Conservation (phyloP, 2,888 invertebrate species). For the Dynastes grantii region DNA sequence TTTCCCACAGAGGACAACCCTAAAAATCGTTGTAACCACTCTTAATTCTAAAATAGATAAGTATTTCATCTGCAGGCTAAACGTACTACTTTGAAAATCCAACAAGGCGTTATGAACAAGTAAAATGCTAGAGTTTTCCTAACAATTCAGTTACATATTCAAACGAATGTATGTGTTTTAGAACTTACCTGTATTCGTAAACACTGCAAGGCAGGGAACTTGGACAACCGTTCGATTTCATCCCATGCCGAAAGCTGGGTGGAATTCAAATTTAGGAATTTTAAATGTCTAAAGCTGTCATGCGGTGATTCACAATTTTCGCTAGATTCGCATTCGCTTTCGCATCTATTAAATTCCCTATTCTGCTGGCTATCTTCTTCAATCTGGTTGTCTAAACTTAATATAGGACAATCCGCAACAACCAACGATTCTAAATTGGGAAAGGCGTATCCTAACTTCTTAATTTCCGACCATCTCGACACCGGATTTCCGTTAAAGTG, state of each 20-base stretch:
- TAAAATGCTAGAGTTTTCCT: too few species aligned
- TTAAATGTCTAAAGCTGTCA: constrained; percentile 79
- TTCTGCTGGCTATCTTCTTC: constrained; percentile 55
- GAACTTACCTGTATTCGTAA: constrained; percentile 84
- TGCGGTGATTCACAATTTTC: constrained; percentile 74
- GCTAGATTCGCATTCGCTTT: constrained; percentile 76
- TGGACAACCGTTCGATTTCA: constrained; percentile 88
- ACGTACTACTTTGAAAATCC: too few species aligned
- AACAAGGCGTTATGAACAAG: too few species aligned
- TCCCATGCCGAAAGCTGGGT: constrained; percentile 89
- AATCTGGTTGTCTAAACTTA: constrained; percentile 69
- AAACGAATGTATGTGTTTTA: too few species aligned
- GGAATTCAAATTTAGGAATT: constrained; percentile 88
- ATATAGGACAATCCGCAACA: constrained; percentile 88
- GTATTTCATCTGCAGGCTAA: too few species aligned
- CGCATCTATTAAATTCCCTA: constrained; percentile 66
- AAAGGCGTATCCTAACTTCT: constrained; percentile 88
- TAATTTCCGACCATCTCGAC: constrained; percentile 87
- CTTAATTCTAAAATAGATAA: neutral
- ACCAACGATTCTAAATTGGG: constrained; percentile 89
- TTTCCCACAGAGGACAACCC: constrained; percentile 84
- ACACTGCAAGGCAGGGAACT: constrained; percentile 87
- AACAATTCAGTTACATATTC: neutral
- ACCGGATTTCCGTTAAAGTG: constrained; percentile 92
- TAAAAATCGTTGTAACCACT: constrained; percentile 61